Evolutionary conservation across 2,888 invertebrate species (phyloP), one percentile per base, ranked within the genome.

Genomic region (Junonia oenone): DNA sequence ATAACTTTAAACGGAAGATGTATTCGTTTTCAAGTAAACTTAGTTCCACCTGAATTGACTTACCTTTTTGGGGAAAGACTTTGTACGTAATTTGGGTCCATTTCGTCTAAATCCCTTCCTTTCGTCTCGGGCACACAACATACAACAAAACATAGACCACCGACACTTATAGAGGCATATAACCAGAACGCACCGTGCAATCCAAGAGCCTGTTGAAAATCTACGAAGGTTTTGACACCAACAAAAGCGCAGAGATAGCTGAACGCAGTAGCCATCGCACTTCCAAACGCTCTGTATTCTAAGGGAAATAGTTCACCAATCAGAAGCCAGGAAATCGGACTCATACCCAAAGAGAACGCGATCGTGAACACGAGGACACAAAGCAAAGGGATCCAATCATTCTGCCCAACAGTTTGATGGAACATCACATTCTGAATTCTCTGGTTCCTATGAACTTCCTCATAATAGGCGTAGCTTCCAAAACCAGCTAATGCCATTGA

Each of bases 101-200:
- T 97, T 81, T 97, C 97, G 75, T 96, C 96, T 68, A 98, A 88
- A 74, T 97, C 96, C 67, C 94, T 94, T 0, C 97, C 97, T 78
- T 96, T 97, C 3, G 98, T 98, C 85, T 98, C 97, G 0, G 97
- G 97, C 6, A 98, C 95, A 75, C 94, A 95, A 71, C 95, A 94
- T 2, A 95, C 94, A 1, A 97, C 95, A 78, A 97, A 97, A 75
- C 96, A 94, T 9, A 97, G 87, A 14, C 96, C 95, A 19, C 95
- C 92, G 0, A 96, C 93, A 45, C 96, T 95, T 72, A 96, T 93
- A 51, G 94, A 94, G 0, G 96, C 95, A 79, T 97, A 98, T 61
- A 97, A 87, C 95, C 96, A 97, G 81, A 97, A 98, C 1, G 96
- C 95, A 0, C 96, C 97, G 73, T 95, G 94, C 29, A 96, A 82